phyloP scores from a whole-genome alignment of 2,113 vertebrate species.

The Prunella himalayana region DNA sequence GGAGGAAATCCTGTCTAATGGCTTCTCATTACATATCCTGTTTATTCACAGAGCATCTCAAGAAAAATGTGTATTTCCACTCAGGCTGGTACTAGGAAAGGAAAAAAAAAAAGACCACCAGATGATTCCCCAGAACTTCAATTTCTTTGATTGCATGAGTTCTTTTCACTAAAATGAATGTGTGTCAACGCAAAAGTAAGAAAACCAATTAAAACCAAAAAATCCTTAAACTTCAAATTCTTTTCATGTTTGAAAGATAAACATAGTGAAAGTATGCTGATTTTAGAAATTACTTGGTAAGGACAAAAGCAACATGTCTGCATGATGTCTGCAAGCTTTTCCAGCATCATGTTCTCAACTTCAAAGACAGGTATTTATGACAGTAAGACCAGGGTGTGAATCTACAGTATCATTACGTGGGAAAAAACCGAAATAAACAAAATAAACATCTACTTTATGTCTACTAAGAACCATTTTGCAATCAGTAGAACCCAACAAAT shows the following conservation, averaged over 20 bases:
- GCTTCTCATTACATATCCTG: constrained; percentile 39
- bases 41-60: constrained; percentile 31
- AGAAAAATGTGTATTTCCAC: constrained; percentile 11
- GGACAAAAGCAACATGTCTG: neutral
- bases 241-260: neutral
- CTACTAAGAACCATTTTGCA: neutral
- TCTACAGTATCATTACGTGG: neutral
- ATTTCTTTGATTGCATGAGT: neutral
- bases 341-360: neutral
- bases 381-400: neutral
- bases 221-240: neutral
- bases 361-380: neutral
- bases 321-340: neutral
- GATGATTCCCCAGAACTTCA: neutral
- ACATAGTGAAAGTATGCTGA: neutral
- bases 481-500: neutral
- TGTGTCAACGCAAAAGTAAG: neutral
- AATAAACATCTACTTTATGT: neutral
- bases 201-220: neutral
- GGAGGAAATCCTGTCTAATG: constrained; percentile 38
- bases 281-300: neutral
- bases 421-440: neutral
- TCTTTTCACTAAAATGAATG: neutral
- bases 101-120: neutral
- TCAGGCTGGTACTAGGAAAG: neutral